Conservation (phyloP, 2,113 vertebrate species). For the Promerops cafer region DNA sequence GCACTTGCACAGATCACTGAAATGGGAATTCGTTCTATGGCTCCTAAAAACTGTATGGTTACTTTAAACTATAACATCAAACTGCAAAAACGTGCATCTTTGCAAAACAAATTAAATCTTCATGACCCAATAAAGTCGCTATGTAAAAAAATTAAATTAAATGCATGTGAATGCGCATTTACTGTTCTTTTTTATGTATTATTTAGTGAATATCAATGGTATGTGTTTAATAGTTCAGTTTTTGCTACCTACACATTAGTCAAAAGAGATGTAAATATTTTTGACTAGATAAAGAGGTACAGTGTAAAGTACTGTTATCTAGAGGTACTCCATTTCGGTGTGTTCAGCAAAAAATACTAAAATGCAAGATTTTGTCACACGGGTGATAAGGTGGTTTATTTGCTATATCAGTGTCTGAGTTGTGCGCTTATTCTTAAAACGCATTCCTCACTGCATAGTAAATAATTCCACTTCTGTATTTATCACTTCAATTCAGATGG, state of each 20-base stretch:
- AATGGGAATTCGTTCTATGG: conserved; percentile 21
- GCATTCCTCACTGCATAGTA: conserved; percentile 59
- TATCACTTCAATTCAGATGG: conserved; percentile 74
- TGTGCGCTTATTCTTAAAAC: conserved; percentile 61
- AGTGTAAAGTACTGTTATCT: conserved; percentile 74
- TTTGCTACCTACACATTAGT: conserved; percentile 79
- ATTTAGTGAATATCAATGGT: conserved; percentile 81
- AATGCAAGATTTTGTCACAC: conserved; percentile 50
- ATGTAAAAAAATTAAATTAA: conserved; percentile 72
- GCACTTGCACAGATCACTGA: conserved; percentile 52
- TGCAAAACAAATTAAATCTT: conserved; percentile 44
- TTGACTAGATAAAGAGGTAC: conserved; percentile 74
- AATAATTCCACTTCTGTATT: conserved; percentile 72
- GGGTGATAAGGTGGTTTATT: conserved; percentile 63
- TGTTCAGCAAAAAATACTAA: conserved; percentile 62
- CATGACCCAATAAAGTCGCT: conserved; percentile 61
- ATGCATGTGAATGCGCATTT: conserved; percentile 87
- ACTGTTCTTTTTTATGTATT: conserved; percentile 77
- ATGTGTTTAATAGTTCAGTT: conserved; percentile 82
- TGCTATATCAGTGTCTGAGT: conserved; percentile 68
- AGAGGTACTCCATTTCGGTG: conserved; percentile 69
- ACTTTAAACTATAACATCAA: neutral
- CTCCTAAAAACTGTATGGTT: conserved; percentile 17
- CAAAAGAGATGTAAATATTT: conserved; percentile 84
- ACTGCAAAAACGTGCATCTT: conserved; percentile 3